Evolutionary conservation across 2,113 vertebrate species (phyloP), one percentile per base, ranked within the genome.

Genomic region (Percopsis transmontana): DNA sequence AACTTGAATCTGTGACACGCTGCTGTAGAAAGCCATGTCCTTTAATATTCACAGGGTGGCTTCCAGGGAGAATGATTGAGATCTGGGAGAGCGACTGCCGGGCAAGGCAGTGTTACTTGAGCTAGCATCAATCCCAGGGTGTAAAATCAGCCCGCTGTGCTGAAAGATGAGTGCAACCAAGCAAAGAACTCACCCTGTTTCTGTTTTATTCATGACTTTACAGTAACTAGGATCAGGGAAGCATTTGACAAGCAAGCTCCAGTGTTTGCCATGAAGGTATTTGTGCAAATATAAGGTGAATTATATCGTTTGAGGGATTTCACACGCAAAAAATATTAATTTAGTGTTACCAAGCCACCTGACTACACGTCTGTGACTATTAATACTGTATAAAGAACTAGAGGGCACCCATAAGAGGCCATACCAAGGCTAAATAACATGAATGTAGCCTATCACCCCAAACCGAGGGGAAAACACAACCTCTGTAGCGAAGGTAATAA

Each of bases 171-270:
- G 40, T 44, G 23, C 40, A 42, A 15, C 21, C 21, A 16, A 19
- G 48, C 54, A 33, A 45, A 8, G 4, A 27, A 24, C 9, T 18
- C 12, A 27, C 5, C n/a, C 9, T n/a, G 16, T 52, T 57, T 12
- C 21, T 70, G 52, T 63, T 62, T 57, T 57, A 63, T 63, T 63
- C 21, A 70, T 55, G 19, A 5, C 5, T 40, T n/a, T 42, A 21
- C 50, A 41, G 33, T 42, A 16, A 16, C 53, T 20, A 16, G n/a
- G 60, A 15, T 16, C 42, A 45, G 42, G 15, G 3, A 12, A 45
- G 12, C 3, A 0, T 0, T 33, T 18, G 45, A 15, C 45, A n/a
- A 7, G 45, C 45, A 6, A 7, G 6, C 45, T 16, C 45, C n/a
- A 5, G 45, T 15, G 45, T 12, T 41, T 45, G 11, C 15, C 11